Percentiles rank a stretch among this genome's conserved stretches.
These are phyloP conservation scores for Sebastes alutus DNA, from an alignment of 2,797 vertebrate genomes.

Conservation along the genomic window DNA sequence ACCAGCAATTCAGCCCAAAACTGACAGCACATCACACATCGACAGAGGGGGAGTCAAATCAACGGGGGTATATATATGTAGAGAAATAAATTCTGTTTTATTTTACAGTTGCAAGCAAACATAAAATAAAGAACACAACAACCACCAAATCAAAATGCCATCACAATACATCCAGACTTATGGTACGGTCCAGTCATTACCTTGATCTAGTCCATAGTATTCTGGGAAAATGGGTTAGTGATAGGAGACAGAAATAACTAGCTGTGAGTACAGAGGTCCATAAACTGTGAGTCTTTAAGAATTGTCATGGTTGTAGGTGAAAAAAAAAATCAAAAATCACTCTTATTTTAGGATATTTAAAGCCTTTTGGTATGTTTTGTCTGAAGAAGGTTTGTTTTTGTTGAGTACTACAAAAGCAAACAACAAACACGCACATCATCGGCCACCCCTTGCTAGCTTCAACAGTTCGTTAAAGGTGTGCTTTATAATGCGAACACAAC, in stretches of 20 bases:
- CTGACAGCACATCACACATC: conserved; percentile 55
- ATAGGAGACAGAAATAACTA: conserved; percentile 78
- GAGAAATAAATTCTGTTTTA: conserved; percentile 29
- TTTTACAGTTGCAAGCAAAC: conserved; percentile 73
- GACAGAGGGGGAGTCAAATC: conserved; percentile 35
- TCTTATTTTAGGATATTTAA: not conserved
- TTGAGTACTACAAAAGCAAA: not conserved
- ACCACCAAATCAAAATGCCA: conserved; percentile 72
- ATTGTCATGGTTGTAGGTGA: not conserved
- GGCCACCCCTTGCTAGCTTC: not conserved
- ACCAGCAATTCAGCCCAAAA: conserved; percentile 27
- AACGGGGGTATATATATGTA: conserved; percentile 34
- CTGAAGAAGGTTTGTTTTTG: not conserved
- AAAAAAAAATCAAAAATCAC: not conserved
- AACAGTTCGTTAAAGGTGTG: not conserved
- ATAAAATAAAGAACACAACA: conserved; percentile 69
- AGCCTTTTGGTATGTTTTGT: not conserved
- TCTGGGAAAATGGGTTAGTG: conserved; percentile 85
- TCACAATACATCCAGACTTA: conserved; percentile 64
- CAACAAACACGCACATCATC: not conserved
- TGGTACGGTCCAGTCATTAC: conserved; percentile 86
- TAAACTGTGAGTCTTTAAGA: conserved; percentile 11
- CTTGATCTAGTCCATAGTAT: conserved; percentile 99
- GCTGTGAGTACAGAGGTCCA: conserved; percentile 73
- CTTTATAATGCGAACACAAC: not conserved